Conservation (phyloP, 2,888 invertebrate genomes). For the Nezara viridula region DNA sequence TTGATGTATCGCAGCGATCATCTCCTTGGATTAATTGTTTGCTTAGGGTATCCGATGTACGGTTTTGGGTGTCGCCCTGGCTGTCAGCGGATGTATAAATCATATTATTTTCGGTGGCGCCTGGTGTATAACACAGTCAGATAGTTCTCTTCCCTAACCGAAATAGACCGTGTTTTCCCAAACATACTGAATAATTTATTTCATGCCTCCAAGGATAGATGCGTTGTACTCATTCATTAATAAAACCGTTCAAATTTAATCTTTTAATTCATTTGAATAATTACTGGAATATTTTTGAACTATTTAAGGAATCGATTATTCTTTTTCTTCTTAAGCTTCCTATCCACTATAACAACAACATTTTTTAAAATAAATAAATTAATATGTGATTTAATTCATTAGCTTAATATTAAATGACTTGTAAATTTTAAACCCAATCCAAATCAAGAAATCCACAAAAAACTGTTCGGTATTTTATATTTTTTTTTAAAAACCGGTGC, state of each 20-base stretch:
- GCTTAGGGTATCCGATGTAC: not conserved
- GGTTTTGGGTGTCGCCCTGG: not conserved
- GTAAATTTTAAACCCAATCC: too few species aligned
- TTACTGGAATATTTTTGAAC: too few species aligned
- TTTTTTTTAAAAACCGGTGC: too few species aligned
- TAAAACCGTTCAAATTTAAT: not conserved
- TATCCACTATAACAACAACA: too few species aligned
- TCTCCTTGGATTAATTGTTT: conserved; percentile 21
- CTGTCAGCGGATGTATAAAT: conserved; percentile 42
- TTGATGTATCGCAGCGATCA: conserved; percentile 30
- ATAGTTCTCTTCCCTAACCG: not conserved
- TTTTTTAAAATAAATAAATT: too few species aligned
- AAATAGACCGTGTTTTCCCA: conserved; percentile 20
- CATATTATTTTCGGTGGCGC: conserved; percentile 29
- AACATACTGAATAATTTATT: not conserved
- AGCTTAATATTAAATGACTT: too few species aligned
- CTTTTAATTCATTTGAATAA: not conserved
- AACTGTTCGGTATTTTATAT: too few species aligned
- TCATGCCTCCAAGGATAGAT: not conserved
- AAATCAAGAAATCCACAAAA: too few species aligned
- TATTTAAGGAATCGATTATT: too few species aligned
- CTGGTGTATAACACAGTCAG: not conserved
- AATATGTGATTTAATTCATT: too few species aligned
- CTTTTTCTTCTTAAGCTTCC: too few species aligned
- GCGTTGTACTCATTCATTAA: not conserved